These are phyloP conservation scores for Penaeus vannamei DNA, from an alignment of 1,140 invertebrate species.

Conservation along the genomic window DNA sequence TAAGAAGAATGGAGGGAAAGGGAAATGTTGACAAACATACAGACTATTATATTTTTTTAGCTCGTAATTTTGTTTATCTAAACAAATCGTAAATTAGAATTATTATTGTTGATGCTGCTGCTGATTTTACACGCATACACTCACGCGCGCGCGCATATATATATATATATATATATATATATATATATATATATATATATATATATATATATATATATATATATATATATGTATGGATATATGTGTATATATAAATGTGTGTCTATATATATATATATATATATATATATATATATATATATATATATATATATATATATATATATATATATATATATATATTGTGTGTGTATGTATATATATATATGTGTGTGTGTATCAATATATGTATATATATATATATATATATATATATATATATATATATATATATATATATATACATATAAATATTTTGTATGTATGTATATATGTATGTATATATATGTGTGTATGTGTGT, in stretches of 20 bases:
- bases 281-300: background rate
- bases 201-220: background rate
- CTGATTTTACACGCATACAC: no score
- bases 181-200: conserved; percentile 8
- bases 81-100: no score
- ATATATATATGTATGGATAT: background rate
- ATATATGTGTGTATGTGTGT: no score
- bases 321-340: background rate
- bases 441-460: background rate
- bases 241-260: background rate
- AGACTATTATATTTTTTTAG: no score
- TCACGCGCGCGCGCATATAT: no score
- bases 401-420: background rate
- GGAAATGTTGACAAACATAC: no score
- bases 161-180: conserved; percentile 6
- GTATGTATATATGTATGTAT: no score
- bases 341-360: background rate
- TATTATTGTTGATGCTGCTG: no score
- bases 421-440: conserved; percentile 11
- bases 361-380: background rate
- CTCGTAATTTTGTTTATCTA: no score
- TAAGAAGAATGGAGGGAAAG: no score
- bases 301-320: background rate
- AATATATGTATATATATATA: background rate
- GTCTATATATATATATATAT: background rate